phyloP scores from a whole-genome alignment of 2,797 vertebrate species.

The Danio albolineatus region DNA sequence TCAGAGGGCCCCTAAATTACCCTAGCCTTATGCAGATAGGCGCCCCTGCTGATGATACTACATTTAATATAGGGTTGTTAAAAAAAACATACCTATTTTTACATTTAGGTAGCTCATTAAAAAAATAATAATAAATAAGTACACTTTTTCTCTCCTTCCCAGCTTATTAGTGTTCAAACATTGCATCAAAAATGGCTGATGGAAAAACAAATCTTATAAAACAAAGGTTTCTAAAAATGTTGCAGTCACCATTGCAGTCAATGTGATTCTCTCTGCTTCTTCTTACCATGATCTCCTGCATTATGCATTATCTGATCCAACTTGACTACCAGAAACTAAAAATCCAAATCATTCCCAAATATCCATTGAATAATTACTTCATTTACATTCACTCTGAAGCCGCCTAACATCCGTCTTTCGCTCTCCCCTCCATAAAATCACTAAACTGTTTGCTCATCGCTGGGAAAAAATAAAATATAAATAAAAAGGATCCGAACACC shows the following conservation, averaged over 20 bases:
- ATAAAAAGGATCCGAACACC: not conserved
- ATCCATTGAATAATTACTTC: not conserved
- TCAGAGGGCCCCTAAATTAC: too few relatives aligned
- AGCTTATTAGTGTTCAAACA: too few relatives aligned
- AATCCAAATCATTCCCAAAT: conserved; percentile 24
- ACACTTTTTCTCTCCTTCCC: too few relatives aligned
- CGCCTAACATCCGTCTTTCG: not conserved
- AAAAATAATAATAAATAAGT: too few relatives aligned
- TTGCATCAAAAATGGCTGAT: too few relatives aligned
- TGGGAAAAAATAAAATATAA: not conserved
- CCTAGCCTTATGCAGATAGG: too few relatives aligned
- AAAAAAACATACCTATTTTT: too few relatives aligned
- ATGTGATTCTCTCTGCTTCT: not conserved
- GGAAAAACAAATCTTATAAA: too few relatives aligned
- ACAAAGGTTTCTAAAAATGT: not conserved
- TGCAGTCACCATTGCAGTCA: not conserved
- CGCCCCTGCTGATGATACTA: too few relatives aligned
- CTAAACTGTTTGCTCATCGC: too few relatives aligned
- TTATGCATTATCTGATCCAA: not conserved
- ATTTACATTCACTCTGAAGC: conserved; percentile 38
- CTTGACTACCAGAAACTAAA: not conserved
- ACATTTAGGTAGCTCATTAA: too few relatives aligned
- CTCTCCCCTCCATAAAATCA: not conserved
- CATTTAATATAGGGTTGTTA: too few relatives aligned
- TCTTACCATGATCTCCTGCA: not conserved